Evolutionary conservation across 2,113 vertebrate genomes (phyloP).

Genomic region (Nanorana parkeri): DNA sequence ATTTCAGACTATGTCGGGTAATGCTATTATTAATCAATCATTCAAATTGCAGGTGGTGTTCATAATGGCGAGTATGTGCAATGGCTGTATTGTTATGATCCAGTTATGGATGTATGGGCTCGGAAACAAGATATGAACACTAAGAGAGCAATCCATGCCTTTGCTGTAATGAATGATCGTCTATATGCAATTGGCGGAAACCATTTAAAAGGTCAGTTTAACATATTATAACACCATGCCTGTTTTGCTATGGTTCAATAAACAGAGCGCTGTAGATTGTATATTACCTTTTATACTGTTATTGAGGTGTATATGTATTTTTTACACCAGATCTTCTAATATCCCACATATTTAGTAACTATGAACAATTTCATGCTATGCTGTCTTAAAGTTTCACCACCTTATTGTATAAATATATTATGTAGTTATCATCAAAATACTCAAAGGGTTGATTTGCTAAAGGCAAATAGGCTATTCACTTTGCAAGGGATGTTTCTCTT

Average conservation of each 20-base stretch:
- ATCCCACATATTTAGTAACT: too few relatives aligned
- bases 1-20: too few relatives aligned
- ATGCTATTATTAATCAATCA: neutral
- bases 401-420: too few relatives aligned
- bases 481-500: too few relatives aligned
- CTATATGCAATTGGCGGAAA: slow-evolving; percentile 98
- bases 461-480: too few relatives aligned
- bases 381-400: too few relatives aligned
- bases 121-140: slow-evolving; percentile 99
- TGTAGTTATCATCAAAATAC: too few relatives aligned
- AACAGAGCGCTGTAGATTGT: neutral
- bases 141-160: slow-evolving; percentile 94
- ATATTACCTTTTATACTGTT: neutral
- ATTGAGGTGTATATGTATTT: too few relatives aligned
- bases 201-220: slow-evolving; percentile 93
- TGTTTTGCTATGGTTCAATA: slow-evolving; percentile 2
- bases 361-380: too few relatives aligned
- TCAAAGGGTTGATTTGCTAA: too few relatives aligned
- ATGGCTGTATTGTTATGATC: slow-evolving; percentile 98
- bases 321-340: too few relatives aligned
- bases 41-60: slow-evolving; percentile 84
- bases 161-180: slow-evolving; percentile 97
- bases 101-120: slow-evolving; percentile 98
- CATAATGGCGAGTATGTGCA: slow-evolving; percentile 98
- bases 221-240: slow-evolving; percentile 8